Base-by-base conservation (phyloP, 2,888 invertebrate species). In the Nomada ruficornis region DNA sequence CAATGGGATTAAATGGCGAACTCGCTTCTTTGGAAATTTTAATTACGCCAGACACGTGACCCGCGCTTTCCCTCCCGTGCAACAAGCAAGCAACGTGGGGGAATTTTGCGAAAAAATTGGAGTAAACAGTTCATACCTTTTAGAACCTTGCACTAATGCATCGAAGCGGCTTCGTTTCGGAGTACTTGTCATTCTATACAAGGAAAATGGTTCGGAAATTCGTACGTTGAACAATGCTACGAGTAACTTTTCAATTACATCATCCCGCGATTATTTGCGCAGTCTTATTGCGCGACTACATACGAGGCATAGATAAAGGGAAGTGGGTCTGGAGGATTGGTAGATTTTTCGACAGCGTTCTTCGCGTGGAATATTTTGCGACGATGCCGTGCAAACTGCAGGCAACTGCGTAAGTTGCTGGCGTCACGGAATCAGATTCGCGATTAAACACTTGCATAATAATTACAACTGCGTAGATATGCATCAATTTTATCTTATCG, bases 1-100 rank as follows among this genome's bases (percentile, higher is more conserved):
- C 80, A 80, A 80, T 80, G 55, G 81, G 62, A 80, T 80, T 80
- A 80, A 80, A 70, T 70, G 79, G 36, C 59, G 36, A 29, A 54
- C 72, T 67, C 47, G 65, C 42, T 72, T 29, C 69, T 72, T 80
- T 80, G 64, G 59, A 72, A 80, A 80, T 72, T 80, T 80, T 80
- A 80, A 67, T 80, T 69, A 65, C 57, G 26, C 65, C 29, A 3
- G 9, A 7, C 29, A 50, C 54, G 54, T 36, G 67, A 54, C 11
- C 36, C 54, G 1, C 10, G 18, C 36, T 15, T 55, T 55, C 11
- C 54, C 54, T 68, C 42, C 54, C 54, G 44, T 11, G 10, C 13
- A 3, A 47, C 47, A 15, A 47, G 47, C 47, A 13, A 47, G 11
- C 15, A 47, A 47, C 11, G 4, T 3, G 1, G 47, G 15, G 47